These are phyloP conservation scores for Akabosia matsudoensis DNA, from an alignment of 1,140 invertebrate species.

Conservation along the genomic window DNA sequence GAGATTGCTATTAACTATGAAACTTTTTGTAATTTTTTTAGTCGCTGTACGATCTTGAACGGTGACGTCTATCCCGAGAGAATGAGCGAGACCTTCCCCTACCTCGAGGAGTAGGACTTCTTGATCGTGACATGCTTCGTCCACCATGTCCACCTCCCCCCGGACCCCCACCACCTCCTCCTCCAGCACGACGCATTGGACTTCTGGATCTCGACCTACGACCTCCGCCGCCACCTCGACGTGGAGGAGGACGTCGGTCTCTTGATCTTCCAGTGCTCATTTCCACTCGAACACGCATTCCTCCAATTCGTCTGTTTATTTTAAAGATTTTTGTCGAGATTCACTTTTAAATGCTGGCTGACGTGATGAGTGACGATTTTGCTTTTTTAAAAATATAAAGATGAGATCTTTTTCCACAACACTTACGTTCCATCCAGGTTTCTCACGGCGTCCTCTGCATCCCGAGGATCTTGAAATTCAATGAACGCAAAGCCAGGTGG, in stretches of 20 bases:
- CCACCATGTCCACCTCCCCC: slow-evolving; percentile 62
- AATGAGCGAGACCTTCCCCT: slow-evolving; percentile 11
- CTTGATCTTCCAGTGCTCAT: slow-evolving; percentile 72
- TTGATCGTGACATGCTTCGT: background rate
- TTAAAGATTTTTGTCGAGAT: background rate
- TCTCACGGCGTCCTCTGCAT: slow-evolving; percentile 88
- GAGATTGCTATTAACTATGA: background rate
- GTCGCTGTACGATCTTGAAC: slow-evolving; percentile 15
- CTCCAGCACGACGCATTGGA: slow-evolving; percentile 53
- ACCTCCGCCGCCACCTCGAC: slow-evolving; percentile 62
- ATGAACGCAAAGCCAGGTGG: slow-evolving; percentile 93
- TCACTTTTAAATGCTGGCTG: too few relatives aligned
- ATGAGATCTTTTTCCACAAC: too few relatives aligned
- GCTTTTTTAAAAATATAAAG: too few relatives aligned
- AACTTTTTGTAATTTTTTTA: background rate
- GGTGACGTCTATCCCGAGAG: background rate
- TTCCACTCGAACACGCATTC: slow-evolving; percentile 84
- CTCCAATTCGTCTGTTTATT: slow-evolving; percentile 76
- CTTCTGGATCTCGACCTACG: slow-evolving; percentile 65
- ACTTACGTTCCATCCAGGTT: slow-evolving; percentile 63
- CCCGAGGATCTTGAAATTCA: slow-evolving; percentile 75
- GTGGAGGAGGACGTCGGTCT: slow-evolving; percentile 51
- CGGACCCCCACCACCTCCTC: slow-evolving; percentile 60
- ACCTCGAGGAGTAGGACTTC: slow-evolving; percentile 5
- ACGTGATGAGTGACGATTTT: too few relatives aligned